These are phyloP conservation scores for Megalopta genalis DNA, from an alignment of 1,140 invertebrate species.

Conservation along the genomic window DNA sequence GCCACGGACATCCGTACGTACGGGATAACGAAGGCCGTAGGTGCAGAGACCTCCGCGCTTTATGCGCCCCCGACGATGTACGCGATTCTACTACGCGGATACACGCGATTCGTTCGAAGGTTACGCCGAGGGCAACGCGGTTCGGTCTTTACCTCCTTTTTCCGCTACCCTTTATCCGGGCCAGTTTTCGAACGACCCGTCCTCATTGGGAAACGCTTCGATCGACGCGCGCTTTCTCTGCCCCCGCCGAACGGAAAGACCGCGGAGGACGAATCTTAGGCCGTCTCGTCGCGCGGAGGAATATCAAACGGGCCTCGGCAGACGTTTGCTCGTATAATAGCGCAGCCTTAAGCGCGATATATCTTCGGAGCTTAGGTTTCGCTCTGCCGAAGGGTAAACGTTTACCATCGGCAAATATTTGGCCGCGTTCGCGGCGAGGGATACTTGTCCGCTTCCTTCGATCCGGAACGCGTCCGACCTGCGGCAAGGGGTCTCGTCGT, in stretches of 20 bases:
- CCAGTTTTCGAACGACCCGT: slow-evolving; percentile 1
- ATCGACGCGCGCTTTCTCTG: background rate
- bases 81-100: background rate
- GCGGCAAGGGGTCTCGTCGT: slow-evolving; percentile 16
- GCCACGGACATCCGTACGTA: slow-evolving; percentile 36
- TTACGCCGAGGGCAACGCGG: background rate
- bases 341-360: slow-evolving; percentile 35
- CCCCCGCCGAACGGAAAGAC: background rate
- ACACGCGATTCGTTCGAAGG: background rate
- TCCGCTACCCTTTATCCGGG: no score
- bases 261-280: background rate
- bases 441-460: slow-evolving; percentile 31
- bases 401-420: slow-evolving; percentile 48
- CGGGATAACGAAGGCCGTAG: slow-evolving; percentile 56
- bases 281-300: slow-evolving; percentile 4
- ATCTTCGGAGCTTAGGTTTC: slow-evolving; percentile 48
- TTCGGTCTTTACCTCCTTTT: background rate
- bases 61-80: background rate
- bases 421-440: slow-evolving; percentile 24
- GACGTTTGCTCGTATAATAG: slow-evolving; percentile 49
- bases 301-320: slow-evolving; percentile 32
- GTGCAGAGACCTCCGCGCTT: slow-evolving; percentile 48
- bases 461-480: background rate
- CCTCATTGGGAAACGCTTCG: background rate
- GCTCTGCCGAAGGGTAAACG: slow-evolving; percentile 47